Base-by-base conservation (phyloP, 2,797 vertebrate species). In the Clangula hyemalis region DNA sequence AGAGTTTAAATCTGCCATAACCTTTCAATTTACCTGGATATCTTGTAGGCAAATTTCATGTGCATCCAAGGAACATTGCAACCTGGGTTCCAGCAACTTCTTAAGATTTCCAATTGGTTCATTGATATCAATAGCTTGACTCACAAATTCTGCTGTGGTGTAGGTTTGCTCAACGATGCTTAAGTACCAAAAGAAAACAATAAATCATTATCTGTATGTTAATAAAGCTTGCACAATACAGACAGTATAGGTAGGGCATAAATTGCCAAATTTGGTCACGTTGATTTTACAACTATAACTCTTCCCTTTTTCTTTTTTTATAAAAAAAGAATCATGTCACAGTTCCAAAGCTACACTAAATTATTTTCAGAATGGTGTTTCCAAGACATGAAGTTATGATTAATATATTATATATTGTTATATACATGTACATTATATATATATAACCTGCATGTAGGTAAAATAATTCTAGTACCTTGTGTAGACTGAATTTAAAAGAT, bases 1-100 rank as follows among this genome's bases (percentile, higher is more conserved):
- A 20, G 0, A 74, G 16, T 17, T 81, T 54, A 66, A 53, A 51
- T 53, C 16, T 74, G 79, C 19, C 69, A 69, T 4, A 85, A 60
- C 6, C 27, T 34, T 89, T 84, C 45, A 58, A 22, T 87, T 94
- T 98, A 99, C 99, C 98, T 99, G 99, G 90, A 99, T 99, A 96
- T 99, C 99, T 97, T 99, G 99, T 57, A 99, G 97, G 93, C 99
- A 99, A 94, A 99, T 99, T 88, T 99, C 99, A 95, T 98, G 99
- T 69, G 98, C 98, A 95, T 99, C 99, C 96, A 99, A 96, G 38
- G 98, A 98, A 93, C 99, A 98, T 76, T 99, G 99, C 69, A 99
- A 97, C 90, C 99, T 98, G 66, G 99, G 99, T 98, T 99, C 99
- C 95, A 99, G 97, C 65, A 99, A 96, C 97, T 99, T 99, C 98